phyloP scores from a whole-genome alignment of 2,888 invertebrate species.

The Actias luna region DNA sequence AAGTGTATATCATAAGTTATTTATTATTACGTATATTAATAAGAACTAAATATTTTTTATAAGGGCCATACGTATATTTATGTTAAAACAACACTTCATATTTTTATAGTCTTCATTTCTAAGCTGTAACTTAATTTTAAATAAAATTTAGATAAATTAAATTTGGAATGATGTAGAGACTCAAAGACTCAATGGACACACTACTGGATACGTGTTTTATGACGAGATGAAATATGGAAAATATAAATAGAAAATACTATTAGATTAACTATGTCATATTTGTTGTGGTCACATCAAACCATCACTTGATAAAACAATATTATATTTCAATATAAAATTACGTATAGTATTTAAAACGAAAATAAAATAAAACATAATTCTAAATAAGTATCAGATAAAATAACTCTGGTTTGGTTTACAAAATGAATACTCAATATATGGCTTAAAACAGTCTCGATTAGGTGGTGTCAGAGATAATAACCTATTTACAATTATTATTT shows the following conservation, averaged over 20 bases:
- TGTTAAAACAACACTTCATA: not conserved
- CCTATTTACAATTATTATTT: conserved; percentile 46
- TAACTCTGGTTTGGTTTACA: conserved; percentile 26
- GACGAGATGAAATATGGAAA: not conserved
- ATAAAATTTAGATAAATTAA: not conserved
- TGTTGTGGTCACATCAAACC: not conserved
- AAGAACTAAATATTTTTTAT: not conserved
- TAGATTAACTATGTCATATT: not conserved
- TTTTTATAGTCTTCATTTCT: not conserved
- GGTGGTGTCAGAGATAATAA: conserved; percentile 45
- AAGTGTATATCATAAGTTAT: not conserved
- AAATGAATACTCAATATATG: conserved; percentile 56
- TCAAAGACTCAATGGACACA: not conserved
- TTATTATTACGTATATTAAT: not conserved
- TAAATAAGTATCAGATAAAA: conserved; percentile 1
- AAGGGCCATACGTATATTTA: not conserved
- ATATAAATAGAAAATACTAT: not conserved
- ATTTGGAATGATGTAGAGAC: not conserved
- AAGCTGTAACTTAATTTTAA: not conserved
- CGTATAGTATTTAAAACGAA: not conserved
- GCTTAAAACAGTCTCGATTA: conserved; percentile 71
- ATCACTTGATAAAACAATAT: not conserved
- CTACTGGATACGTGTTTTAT: not conserved
- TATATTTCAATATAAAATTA: not conserved
- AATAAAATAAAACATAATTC: not conserved